These are phyloP conservation scores for Stratiomys singularior DNA, from an alignment of 2,888 invertebrate species.

Conservation along the genomic window DNA sequence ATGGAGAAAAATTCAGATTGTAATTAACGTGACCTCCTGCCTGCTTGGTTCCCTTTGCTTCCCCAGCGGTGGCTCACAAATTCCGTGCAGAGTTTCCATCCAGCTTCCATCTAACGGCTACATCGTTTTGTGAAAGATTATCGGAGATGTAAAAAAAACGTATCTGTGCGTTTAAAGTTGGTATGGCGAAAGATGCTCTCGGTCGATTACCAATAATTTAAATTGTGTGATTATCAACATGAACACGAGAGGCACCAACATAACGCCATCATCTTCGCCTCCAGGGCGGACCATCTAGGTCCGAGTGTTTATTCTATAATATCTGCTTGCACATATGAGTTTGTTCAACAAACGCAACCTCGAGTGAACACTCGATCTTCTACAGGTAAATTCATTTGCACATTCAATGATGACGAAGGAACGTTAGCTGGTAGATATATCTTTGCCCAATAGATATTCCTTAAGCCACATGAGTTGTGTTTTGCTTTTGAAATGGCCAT, in stretches of 20 bases:
- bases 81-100: neutral
- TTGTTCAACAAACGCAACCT: too few relatives aligned
- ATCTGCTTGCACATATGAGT: too few relatives aligned
- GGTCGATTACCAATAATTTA: neutral
- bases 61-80: neutral
- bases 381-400: too few relatives aligned
- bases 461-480: too few relatives aligned
- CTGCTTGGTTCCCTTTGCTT: neutral
- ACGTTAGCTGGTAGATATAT: too few relatives aligned
- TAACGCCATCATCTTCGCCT: too few relatives aligned
- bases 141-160: neutral
- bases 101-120: neutral
- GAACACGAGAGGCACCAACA: neutral
- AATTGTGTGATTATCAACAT: constrained; percentile 1
- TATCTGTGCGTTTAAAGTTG: neutral
- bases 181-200: neutral
- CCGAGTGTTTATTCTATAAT: too few relatives aligned
- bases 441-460: too few relatives aligned
- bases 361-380: too few relatives aligned
- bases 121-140: neutral
- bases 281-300: too few relatives aligned
- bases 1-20: neutral
- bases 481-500: too few relatives aligned
- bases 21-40: constrained; percentile 2
- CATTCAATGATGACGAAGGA: too few relatives aligned